These are phyloP conservation scores for Melanitta fusca DNA, from an alignment of 2,797 vertebrate species.

Conservation along the genomic window DNA sequence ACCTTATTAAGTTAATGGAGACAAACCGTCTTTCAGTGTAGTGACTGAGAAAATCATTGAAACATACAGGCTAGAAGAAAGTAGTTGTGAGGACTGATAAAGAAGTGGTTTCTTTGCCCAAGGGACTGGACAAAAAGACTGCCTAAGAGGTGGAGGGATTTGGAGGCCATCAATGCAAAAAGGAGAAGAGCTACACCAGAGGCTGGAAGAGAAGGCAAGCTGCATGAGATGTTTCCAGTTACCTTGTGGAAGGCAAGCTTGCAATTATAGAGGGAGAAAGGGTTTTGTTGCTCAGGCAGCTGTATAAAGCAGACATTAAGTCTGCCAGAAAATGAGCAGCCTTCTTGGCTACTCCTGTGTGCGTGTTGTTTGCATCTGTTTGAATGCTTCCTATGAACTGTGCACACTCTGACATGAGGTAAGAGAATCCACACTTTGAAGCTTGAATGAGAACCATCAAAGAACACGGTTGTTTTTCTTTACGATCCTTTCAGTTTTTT, in stretches of 20 bases:
- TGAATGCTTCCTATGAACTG: not conserved
- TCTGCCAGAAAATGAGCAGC: not conserved
- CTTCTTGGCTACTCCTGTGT: not conserved
- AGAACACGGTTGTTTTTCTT: rapidly evolving
- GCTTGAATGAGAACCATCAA: not conserved
- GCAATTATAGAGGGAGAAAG: not conserved
- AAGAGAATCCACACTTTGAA: not conserved
- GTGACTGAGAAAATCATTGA: not conserved
- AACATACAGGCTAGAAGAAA: not conserved
- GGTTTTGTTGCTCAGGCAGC: not conserved
- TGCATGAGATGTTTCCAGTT: not conserved
- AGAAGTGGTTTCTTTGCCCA: not conserved
- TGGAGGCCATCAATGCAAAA: not conserved
- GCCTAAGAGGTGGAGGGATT: not conserved
- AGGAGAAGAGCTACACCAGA: not conserved
- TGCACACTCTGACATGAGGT: not conserved
- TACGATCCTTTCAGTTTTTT: not conserved
- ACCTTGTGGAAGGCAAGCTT: not conserved
- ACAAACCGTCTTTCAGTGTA: not conserved
- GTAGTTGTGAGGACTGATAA: not conserved
- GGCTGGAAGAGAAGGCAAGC: not conserved
- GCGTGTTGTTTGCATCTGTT: not conserved
- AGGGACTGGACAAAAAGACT: not conserved
- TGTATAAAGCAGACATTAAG: not conserved
- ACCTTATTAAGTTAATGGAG: not conserved